These are phyloP conservation scores for Synergus umbraculus DNA, from an alignment of 2,888 invertebrate species.

Conservation along the genomic window DNA sequence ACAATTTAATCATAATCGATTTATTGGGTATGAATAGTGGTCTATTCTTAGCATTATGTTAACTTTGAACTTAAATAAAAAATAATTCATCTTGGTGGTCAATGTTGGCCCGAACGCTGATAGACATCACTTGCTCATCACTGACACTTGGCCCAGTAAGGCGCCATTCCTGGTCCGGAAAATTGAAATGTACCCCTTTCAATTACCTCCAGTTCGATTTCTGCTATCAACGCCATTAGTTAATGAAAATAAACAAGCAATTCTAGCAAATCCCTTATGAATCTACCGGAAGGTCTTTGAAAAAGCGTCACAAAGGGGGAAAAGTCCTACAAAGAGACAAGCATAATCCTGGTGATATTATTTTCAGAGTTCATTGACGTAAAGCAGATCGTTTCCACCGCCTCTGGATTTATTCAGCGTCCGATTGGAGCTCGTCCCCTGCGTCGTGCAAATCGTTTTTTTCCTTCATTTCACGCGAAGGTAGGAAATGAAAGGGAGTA, in stretches of 20 bases:
- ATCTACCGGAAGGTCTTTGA: neutral
- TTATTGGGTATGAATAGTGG: no score
- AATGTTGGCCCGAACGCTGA: no score
- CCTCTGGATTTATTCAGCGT: slow-evolving; percentile 44
- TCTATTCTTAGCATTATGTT: no score
- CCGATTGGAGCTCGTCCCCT: slow-evolving; percentile 46
- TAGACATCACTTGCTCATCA: no score
- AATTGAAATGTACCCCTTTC: neutral
- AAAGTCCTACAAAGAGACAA: neutral
- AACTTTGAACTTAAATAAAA: no score
- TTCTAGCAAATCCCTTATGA: neutral
- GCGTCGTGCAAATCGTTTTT: slow-evolving; percentile 38
- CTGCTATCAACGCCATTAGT: neutral
- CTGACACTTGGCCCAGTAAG: no score
- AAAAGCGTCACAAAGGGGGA: neutral
- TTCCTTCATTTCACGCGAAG: slow-evolving; percentile 38
- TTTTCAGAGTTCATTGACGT: slow-evolving; percentile 27
- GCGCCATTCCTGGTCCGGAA: no score
- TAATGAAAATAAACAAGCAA: neutral
- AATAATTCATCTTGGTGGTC: no score
- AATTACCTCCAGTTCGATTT: neutral
- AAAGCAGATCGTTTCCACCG: slow-evolving; percentile 37
- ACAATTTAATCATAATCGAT: no score
- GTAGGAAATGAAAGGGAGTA: slow-evolving; percentile 38
- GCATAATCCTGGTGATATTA: neutral